Evolutionary conservation across 2,113 vertebrate species (phyloP), one percentile per base, ranked within the genome.

Genomic region (Xiphophorus hellerii): DNA sequence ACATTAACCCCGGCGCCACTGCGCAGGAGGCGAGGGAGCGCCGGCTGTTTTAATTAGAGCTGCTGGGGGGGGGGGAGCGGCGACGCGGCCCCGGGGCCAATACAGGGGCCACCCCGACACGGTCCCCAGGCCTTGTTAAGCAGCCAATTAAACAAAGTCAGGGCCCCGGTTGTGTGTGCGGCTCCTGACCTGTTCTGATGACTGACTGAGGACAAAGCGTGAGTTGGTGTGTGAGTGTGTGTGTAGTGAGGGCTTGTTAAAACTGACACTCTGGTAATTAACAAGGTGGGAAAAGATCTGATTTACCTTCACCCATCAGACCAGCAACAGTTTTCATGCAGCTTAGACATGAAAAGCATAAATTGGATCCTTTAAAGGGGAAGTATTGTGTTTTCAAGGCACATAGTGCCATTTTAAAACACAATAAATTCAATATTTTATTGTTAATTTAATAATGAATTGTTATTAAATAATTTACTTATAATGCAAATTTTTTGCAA

Each of bases 41-140:
- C 8, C 73, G 82, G 86, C 76, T 84, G 87, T 90, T 93, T 91
- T 93, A 93, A 92, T 92, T 92, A 93, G 88, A 11, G 91, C 83
- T 86, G 58, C 83, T 65, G 81, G 83, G 65, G 72, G 73, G 79
- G 44, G 48, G n/a, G 15, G 82, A 2, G 66, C 5, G 79, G 69
- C 67, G 84, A 80, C 82, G 62, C 70, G 68, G 85, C 82, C 87
- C 88, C 6, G 37, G 81, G 88, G 89, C 84, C 87, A 62, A 86
- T 80, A 76, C 48, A 9, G 77, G 78, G 82, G 88, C 84, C 69
- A n/a, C 6, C 37, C 70, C 74, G 82, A 83, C 91, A 89, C 88
- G 25, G 77, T 87, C 86, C 85, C 82, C 71, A 66, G 86, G 85
- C 88, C 86, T 89, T 71, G 89, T 90, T 91, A 90, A 92, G 79